Evolutionary conservation across 2,113 vertebrate species (phyloP), one percentile per base, ranked within the genome.

Genomic region (Turnix velox): DNA sequence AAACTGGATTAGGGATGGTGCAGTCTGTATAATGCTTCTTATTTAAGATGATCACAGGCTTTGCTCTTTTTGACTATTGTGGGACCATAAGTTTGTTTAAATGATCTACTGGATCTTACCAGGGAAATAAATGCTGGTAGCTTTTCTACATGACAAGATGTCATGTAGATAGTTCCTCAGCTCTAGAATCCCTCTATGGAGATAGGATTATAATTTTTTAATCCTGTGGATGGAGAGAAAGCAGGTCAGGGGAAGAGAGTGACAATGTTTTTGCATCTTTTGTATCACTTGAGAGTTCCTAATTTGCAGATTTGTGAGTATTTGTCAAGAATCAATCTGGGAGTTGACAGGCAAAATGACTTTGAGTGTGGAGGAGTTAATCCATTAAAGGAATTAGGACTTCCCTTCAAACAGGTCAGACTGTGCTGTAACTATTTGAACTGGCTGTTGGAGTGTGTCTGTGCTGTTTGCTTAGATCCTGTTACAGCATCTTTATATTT

Each of bases 401-500:
- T 90, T 94, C 84, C 62, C 67, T 95, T 96, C 92, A 66, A 95
- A 40, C 58, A 59, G 92, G 87, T 95, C 91, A 91, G 89, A 40
- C 62, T 93, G 89, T 93, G 84, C 87, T 17, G 25, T 85, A 74
- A 42, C 74, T 96, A 75, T 96, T 95, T 94, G 84, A 92, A 55
- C 84, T 91, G 82, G 63, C 18, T 84, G 71, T 93, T 91, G 72
- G 88, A 94, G 71, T 48, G 84, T 85, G 92, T 39, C 74, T 75
- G 66, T 90, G 91, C 91, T 96, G 92, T 94, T 95, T 95, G 90
- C 92, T 95, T 49, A 87, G 86, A 96, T 88, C 92, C 90, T 15
- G 22, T 92, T 91, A 83, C 89, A 74, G 89, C 89, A 76, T 93
- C 87, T 83, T 80, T 2, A 0, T 83, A 6, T 93, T 95, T 93